Evolutionary conservation across 2,797 vertebrate species (phyloP).

Genomic region (Ctenochaetus hawaiiensis): DNA sequence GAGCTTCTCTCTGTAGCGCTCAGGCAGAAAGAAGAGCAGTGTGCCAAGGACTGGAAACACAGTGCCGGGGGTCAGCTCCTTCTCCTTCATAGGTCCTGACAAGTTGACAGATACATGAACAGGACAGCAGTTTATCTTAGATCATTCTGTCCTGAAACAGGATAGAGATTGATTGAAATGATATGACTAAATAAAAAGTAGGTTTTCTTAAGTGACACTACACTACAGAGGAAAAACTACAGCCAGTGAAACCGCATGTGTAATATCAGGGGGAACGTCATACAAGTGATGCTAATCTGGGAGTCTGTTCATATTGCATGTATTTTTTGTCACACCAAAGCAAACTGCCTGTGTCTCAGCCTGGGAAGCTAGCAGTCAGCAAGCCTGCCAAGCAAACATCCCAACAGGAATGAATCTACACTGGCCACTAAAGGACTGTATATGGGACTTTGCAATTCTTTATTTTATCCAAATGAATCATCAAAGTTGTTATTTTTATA

Average conservation of each 20-base stretch:
- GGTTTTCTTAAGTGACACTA: not conserved
- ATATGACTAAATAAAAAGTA: not conserved
- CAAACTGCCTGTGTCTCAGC: not conserved
- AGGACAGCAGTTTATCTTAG: not conserved
- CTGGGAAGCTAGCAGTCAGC: not conserved
- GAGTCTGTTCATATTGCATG: not conserved
- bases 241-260: not conserved
- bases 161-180: not conserved
- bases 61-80: conserved; percentile 88
- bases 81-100: conserved; percentile 86
- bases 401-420: no score
- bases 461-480: not conserved
- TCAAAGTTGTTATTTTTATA: not conserved
- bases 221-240: not conserved
- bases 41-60: conserved; percentile 90
- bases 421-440: no score
- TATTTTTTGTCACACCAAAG: not conserved
- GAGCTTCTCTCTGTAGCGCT: conserved; percentile 83
- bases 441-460: not conserved
- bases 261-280: not conserved
- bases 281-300: not conserved
- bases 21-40: conserved; percentile 90
- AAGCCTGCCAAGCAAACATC: not conserved
- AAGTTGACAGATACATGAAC: not conserved
- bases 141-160: not conserved